Evolutionary conservation across 2,888 invertebrate species (phyloP), one percentile per base, ranked within the genome.

Genomic region (Cephalotes varians): DNA sequence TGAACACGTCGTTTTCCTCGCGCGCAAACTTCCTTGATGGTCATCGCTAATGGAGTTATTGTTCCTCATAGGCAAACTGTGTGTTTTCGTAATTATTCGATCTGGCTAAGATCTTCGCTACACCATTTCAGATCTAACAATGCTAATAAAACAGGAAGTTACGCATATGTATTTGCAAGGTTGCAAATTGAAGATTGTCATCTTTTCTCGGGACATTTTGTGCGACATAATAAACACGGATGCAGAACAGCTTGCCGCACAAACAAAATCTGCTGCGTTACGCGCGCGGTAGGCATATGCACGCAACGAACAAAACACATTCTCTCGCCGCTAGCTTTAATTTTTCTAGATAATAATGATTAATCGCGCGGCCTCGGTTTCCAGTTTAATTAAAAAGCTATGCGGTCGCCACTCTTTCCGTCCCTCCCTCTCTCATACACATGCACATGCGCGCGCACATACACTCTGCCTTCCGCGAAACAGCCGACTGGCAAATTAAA

Each of bases 401-500:
- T 85, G 83, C 84, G 81, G 81, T 81, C 81, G 81, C 64, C 37
- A 40, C 58, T 62, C 74, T 25, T 58, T 58, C 72, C 56, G 47
- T 54, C 64, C n/a, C 47, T 31, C 73, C 12, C 60, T 37, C 60
- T n/a, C 72, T 62, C 62, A 71, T 54, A 83, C 71, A 64, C 72
- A 10, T 18, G 18, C 15, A 44, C 37, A 25, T 25, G 25, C 10
- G 44, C 28, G 47, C 47, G 47, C 47, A 31, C 65, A 18, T 21
- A 67, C 44, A 56, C 40, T 4, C 37, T 21, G 51, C 60, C 67
- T 67, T 77, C 67, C 77, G 82, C 86, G 85, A 85, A 87, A 88
- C 79, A 83, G 82, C 74, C 86, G 80, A 84, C 86, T 82, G 82
- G 87, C 82, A 90, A 91, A 92, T 91, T 90, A 91, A 91, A 92